Base-by-base conservation (phyloP, 2,888 invertebrate species). In the Anticlea derivata region DNA sequence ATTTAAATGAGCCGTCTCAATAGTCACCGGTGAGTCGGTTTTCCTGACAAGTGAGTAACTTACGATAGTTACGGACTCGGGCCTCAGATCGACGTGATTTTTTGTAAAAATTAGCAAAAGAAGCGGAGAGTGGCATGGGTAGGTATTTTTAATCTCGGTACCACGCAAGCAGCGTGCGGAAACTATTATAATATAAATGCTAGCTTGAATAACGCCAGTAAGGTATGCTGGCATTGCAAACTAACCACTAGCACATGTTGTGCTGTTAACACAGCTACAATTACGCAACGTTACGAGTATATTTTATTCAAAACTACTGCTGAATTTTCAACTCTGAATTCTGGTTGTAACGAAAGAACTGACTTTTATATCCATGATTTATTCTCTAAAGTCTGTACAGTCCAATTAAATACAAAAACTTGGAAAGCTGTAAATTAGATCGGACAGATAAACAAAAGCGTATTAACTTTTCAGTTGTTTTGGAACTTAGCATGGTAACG, bases 401-500 rank as follows among this genome's bases (percentile, higher is more conserved):
- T 33, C 60, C 60, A 62, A 62, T 60, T 62, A 62, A 58, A 58
- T 58, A 60, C 60, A 54, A 58, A 60, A 62, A 55, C 23, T 59
- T 54, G 54, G 54, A 50, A 41, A 45, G 48, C 50, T 53, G 60
- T 62, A 62, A 60, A 62, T 62, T 60, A 62, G 62, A 62, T 62
- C 50, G 60, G 52, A 51, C 54, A 58, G 62, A 62, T 62, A 62
- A 60, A 62, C 62, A 62, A 60, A 57, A 55, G 48, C 54, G 60
- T 60, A 58, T 58, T 62, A 58, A 57, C 49, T 58, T 51, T 34
- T 47, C 50, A 41, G 54, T 58, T 51, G 51, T 51, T 52, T 58
- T 31, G 39, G 39, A 50, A 39, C 47, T 48, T 46, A 43, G 34
- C 11, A 33, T 50, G 27, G 34, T 13, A 33, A 23, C 17, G 20